Evolutionary conservation across 2,797 vertebrate genomes (phyloP).

Genomic region (Bradypodion pumilum): DNA sequence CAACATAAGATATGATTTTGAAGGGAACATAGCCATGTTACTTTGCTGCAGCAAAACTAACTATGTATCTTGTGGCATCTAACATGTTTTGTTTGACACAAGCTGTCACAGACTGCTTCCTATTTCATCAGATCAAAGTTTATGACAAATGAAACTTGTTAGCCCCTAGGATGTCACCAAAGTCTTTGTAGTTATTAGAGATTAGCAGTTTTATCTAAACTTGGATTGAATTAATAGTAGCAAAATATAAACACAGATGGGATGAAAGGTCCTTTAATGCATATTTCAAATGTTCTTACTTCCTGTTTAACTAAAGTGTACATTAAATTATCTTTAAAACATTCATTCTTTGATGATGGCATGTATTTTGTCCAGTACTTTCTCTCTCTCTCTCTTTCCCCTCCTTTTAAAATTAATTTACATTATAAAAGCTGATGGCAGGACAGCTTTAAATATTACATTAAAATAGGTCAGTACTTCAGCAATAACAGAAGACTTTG

Average conservation of each 20-base stretch:
- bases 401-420: not conserved
- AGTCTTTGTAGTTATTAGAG: too few relatives aligned
- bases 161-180: too few relatives aligned
- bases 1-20: not conserved
- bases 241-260: slow-evolving; percentile 8
- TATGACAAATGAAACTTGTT: too few relatives aligned
- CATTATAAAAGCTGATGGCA: slow-evolving; percentile 8
- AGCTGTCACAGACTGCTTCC: too few relatives aligned
- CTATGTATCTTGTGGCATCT: too few relatives aligned
- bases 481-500: not conserved
- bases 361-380: not conserved
- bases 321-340: not conserved
- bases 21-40: too few relatives aligned
- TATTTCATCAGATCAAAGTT: too few relatives aligned
- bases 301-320: not conserved
- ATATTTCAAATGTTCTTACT: not conserved
- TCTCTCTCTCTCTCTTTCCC: not conserved
- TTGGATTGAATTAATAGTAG: slow-evolving; percentile 11
- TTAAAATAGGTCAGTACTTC: not conserved
- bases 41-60: too few relatives aligned
- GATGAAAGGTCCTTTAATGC: not conserved
- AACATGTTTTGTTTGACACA: too few relatives aligned
- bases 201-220: not conserved
- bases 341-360: not conserved
- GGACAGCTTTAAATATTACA: not conserved